Conservation (phyloP, 2,113 vertebrate genomes). For the Urocolius indicus region DNA sequence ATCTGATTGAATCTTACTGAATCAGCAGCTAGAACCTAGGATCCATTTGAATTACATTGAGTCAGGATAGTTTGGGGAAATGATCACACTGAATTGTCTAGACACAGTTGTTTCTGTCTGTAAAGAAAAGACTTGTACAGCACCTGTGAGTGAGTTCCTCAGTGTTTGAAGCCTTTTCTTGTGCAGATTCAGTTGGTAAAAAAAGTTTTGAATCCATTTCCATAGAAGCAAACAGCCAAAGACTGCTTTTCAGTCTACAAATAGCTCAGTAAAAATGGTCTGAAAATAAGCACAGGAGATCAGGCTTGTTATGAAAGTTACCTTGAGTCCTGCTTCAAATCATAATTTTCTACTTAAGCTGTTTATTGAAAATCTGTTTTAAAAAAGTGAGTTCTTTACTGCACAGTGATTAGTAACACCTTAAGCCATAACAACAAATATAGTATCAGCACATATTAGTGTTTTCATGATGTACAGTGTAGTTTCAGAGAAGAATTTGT, state of each 20-base stretch:
- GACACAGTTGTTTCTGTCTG: background rate
- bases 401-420: background rate
- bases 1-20: slow-evolving; percentile 17
- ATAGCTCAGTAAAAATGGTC: background rate
- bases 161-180: background rate
- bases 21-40: background rate
- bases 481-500: background rate
- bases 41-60: background rate
- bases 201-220: background rate
- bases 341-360: background rate
- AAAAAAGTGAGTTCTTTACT: background rate
- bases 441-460: background rate
- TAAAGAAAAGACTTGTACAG: background rate
- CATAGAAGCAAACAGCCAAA: background rate
- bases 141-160: background rate
- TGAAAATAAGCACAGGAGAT: background rate
- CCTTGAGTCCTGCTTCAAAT: background rate
- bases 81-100: rapidly evolving
- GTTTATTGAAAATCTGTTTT: background rate
- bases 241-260: background rate
- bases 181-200: background rate
- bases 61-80: background rate
- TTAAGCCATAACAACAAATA: background rate
- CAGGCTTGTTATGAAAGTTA: background rate
- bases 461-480: background rate